A percentile compares a stretch with the other conserved stretches of the same genome.
Conservation (phyloP, 1,140 invertebrate genomes). For the Grapholita molesta region DNA sequence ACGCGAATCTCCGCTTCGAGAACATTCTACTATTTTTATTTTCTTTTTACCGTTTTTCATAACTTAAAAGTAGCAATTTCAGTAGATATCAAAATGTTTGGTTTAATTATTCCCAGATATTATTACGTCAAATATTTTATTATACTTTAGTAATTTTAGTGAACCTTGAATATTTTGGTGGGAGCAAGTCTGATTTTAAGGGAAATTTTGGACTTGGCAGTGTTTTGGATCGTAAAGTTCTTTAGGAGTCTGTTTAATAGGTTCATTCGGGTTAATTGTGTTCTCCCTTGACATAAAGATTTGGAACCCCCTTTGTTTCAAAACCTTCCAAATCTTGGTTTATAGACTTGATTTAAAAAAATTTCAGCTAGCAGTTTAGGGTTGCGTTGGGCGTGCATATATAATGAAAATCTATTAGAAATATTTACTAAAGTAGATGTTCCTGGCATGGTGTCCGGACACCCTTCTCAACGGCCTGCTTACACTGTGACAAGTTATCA, state of each 20-base stretch:
- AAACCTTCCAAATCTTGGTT: not conserved
- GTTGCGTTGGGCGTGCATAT: too few species aligned
- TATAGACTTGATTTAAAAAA: not conserved
- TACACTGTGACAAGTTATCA: too few species aligned
- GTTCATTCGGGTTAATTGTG: not conserved
- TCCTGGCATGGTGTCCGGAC: not conserved
- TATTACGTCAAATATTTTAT: too few species aligned
- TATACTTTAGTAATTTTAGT: too few species aligned
- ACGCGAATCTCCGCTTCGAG: not conserved
- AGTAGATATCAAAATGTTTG: not conserved
- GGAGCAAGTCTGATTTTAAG: not conserved
- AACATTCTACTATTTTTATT: not conserved
- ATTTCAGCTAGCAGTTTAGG: too few species aligned
- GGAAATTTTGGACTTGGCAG: not conserved
- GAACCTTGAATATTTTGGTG: too few species aligned
- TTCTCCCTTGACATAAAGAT: slow-evolving; percentile 14
- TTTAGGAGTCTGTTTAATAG: slow-evolving; percentile 1
- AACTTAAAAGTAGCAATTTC: not conserved
- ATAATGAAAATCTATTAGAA: not conserved
- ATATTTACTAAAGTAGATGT: not conserved
- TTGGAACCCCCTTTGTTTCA: not conserved
- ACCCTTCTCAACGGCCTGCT: not conserved
- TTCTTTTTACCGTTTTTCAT: not conserved
- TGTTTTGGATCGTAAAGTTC: not conserved
- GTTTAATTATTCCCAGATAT: too few species aligned